These are phyloP conservation scores for Oxyteleia sp. DNA, from an alignment of 2,888 invertebrate genomes.

Conservation along the genomic window DNA sequence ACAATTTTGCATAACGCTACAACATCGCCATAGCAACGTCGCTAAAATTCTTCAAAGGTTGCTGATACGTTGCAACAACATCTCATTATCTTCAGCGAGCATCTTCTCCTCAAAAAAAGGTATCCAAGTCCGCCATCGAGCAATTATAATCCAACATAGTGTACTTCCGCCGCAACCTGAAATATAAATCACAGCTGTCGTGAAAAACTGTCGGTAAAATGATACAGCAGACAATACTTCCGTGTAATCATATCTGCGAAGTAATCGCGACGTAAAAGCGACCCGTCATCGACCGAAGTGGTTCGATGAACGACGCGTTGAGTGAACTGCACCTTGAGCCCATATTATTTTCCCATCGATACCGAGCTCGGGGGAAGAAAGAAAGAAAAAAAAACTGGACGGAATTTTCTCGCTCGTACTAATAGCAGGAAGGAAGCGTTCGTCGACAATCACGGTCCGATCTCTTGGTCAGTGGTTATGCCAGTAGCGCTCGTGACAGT, in stretches of 20 bases:
- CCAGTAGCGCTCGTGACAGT: slow-evolving; percentile 55
- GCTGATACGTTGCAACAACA: no score
- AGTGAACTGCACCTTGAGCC: slow-evolving; percentile 59
- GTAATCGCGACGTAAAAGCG: slow-evolving; percentile 44
- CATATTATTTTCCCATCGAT: slow-evolving; percentile 63
- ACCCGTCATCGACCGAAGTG: slow-evolving; percentile 21
- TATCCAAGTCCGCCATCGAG: no score
- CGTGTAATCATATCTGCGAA: slow-evolving; percentile 33
- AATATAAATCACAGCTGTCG: no score
- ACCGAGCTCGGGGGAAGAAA: neutral
- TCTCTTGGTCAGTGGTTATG: slow-evolving; percentile 54
- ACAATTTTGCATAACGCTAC: no score
- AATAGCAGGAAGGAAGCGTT: slow-evolving; percentile 57
- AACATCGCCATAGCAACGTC: no score
- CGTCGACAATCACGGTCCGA: slow-evolving; percentile 52
- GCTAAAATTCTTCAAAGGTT: no score
- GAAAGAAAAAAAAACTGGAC: slow-evolving; percentile 50
- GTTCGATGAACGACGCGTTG: slow-evolving; percentile 37
- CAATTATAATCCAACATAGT: no score
- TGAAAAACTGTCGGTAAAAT: no score
- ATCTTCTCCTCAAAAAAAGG: no score
- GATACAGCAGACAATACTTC: slow-evolving; percentile 22
- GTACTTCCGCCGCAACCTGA: no score
- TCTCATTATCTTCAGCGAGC: no score
- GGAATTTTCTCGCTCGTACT: slow-evolving; percentile 36